Conservation (phyloP, 2,797 vertebrate genomes). For the Danio tinwini region DNA sequence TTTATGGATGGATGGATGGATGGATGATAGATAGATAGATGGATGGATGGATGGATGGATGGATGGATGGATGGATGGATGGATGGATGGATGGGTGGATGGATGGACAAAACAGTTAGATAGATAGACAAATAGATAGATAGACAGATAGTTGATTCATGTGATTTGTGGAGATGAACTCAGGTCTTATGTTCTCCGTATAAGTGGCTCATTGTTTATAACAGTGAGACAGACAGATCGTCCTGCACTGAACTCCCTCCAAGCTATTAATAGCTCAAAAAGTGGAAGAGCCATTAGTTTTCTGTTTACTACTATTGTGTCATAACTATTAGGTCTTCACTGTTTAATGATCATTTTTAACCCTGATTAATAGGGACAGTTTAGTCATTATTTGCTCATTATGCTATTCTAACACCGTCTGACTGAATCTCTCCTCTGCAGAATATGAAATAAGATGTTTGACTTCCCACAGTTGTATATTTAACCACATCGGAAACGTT, state of each 20-base stretch:
- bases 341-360: no score
- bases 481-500: no score
- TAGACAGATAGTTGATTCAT: no score
- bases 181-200: conserved; percentile 34
- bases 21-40: not conserved
- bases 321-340: no score
- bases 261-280: conserved; percentile 65
- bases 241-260: conserved; percentile 60
- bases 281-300: conserved; percentile 44
- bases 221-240: conserved; percentile 63
- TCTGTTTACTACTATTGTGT: no score
- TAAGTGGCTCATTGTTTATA: conserved; percentile 68
- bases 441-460: no score
- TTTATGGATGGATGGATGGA: not conserved
- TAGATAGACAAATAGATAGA: no score
- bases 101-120: not conserved
- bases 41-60: not conserved
- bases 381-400: no score
- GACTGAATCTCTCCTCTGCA: no score
- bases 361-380: no score
- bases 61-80: not conserved
- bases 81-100: not conserved
- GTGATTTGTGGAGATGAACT: conserved; percentile 3
- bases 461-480: no score
- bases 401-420: no score